These are phyloP conservation scores for Lutraria lutraria DNA, from an alignment of 2,888 invertebrate genomes.

Conservation along the genomic window DNA sequence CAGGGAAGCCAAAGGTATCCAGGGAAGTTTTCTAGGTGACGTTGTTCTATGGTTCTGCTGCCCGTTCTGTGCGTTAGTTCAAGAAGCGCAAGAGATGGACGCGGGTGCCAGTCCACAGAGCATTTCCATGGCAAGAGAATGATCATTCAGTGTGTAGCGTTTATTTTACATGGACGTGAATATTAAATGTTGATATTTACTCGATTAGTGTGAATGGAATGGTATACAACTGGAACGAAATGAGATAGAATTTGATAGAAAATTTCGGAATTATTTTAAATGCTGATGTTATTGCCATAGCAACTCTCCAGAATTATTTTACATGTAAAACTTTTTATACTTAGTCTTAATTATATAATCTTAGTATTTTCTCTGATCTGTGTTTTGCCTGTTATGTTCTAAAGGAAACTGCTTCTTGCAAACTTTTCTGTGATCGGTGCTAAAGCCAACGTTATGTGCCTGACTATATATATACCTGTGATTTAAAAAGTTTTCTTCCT, in stretches of 20 bases:
- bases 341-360: not conserved
- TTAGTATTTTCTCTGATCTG: not conserved
- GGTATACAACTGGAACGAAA: not conserved
- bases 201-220: not conserved
- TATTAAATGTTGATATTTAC: not conserved
- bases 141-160: not conserved
- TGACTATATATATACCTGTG: not conserved
- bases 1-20: slow-evolving; percentile 82
- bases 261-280: not conserved
- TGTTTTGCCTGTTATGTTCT: not conserved
- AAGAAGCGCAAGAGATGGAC: slow-evolving; percentile 82
- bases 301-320: not conserved
- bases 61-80: slow-evolving; percentile 80
- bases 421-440: slow-evolving; percentile 5
- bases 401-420: not conserved
- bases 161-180: not conserved
- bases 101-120: slow-evolving; percentile 70
- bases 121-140: slow-evolving; percentile 74
- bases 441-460: not conserved
- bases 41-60: slow-evolving; percentile 81
- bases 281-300: not conserved
- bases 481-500: not conserved
- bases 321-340: slow-evolving; percentile 7
- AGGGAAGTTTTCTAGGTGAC: slow-evolving; percentile 80
- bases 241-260: not conserved